These are phyloP conservation scores for Orientallactaga bullata DNA, from an alignment of 2,113 vertebrate species.

Conservation along the genomic window DNA sequence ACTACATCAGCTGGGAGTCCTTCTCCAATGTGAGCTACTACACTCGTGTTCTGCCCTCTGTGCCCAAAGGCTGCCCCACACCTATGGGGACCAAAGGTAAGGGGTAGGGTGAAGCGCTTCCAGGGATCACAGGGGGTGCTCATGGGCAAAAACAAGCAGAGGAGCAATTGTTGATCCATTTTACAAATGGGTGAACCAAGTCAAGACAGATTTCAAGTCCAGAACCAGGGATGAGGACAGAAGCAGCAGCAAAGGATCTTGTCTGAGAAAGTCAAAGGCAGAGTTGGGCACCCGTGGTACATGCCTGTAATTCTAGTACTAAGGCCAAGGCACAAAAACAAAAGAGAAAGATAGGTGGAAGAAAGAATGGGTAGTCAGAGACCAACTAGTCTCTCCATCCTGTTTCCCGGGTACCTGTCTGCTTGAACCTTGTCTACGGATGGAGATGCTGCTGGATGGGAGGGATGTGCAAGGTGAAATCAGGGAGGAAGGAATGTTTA, in stretches of 20 bases:
- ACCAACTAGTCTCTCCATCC: not conserved
- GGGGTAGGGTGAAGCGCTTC: not conserved
- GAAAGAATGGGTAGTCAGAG: not conserved
- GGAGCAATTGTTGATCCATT: not conserved
- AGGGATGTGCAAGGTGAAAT: not conserved
- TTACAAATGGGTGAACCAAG: not conserved
- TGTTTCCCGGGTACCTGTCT: not conserved
- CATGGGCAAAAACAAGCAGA: not conserved
- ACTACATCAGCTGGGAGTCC: slow-evolving; percentile 96
- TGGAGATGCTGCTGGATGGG: not conserved
- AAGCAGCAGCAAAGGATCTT: not conserved
- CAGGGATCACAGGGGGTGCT: not conserved
- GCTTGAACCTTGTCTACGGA: not conserved
- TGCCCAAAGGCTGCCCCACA: slow-evolving; percentile 93
- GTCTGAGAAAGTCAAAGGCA: not conserved
- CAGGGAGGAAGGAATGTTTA: not conserved
- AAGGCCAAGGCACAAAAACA: not conserved
- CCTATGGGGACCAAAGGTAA: slow-evolving; percentile 96
- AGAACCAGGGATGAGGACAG: not conserved
- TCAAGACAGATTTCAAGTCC: not conserved
- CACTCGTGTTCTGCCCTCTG: slow-evolving; percentile 93
- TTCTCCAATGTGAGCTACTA: slow-evolving; percentile 95
- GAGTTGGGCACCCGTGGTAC: not conserved
- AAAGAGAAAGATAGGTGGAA: not conserved
- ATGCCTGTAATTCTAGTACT: not conserved